A percentile compares a stretch with the other conserved stretches of the same genome.
Evolutionary conservation across 2,888 invertebrate species (phyloP).

Genomic region (Cephonodes hylas): DNA sequence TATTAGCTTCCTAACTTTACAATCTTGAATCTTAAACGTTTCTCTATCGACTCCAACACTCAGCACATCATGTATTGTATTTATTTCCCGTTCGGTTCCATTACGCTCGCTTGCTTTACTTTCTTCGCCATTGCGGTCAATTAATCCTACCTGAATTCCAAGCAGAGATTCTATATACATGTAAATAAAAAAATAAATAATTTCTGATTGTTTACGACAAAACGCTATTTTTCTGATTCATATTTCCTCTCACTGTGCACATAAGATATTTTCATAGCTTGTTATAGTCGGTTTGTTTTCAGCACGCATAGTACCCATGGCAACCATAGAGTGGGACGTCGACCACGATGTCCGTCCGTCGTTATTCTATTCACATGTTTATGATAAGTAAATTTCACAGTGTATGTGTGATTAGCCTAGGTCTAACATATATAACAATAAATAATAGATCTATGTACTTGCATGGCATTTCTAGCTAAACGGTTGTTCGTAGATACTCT

Average conservation of each 20-base stretch:
- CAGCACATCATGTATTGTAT: conserved; percentile 77
- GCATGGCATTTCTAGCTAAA: conserved; percentile 76
- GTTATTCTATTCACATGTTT: conserved; percentile 37
- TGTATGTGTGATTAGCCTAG: conserved; percentile 76
- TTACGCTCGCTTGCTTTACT: conserved; percentile 35
- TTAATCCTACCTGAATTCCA: conserved; percentile 52
- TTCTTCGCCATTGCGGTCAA: conserved; percentile 49
- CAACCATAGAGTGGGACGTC: conserved; percentile 23
- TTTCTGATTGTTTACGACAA: conserved; percentile 70
- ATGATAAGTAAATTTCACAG: conserved; percentile 28
- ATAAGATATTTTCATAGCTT: conserved; percentile 74
- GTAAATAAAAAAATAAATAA: conserved; percentile 74
- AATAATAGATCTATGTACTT: conserved; percentile 60
- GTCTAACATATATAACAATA: conserved; percentile 51
- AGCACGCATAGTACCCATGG: conserved; percentile 59
- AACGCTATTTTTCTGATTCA: conserved; percentile 73
- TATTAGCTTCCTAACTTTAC: conserved; percentile 55
- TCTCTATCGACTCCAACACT: conserved; percentile 42
- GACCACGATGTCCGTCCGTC: conserved; percentile 46
- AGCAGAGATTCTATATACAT: conserved; percentile 21
- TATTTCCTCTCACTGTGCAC: conserved; percentile 46
- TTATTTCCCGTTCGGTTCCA: neutral
- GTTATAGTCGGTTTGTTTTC: conserved; percentile 56
- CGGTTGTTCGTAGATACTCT: conserved; percentile 74
- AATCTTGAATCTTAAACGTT: conserved; percentile 39